Evolutionary conservation across 2,888 invertebrate genomes (phyloP).

Genomic region (Euproctis similis): DNA sequence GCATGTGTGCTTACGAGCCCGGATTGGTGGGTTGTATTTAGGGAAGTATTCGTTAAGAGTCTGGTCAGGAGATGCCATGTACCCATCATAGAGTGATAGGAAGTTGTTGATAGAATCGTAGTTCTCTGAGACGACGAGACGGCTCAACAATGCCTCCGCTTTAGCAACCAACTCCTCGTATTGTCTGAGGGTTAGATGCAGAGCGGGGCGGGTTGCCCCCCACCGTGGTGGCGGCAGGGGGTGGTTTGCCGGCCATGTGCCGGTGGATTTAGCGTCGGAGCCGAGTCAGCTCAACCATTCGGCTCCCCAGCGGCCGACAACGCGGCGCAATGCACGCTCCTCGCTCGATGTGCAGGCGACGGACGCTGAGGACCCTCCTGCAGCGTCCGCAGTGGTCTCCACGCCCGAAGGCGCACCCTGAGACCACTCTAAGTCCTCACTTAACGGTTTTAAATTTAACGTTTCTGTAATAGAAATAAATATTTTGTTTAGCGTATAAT

Average conservation of each 20-base stretch:
- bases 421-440: slow-evolving; percentile 68
- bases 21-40: slow-evolving; percentile 88
- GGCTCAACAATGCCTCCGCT: slow-evolving; percentile 89
- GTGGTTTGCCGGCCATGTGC: slow-evolving; percentile 64
- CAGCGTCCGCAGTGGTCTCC: slow-evolving; percentile 57
- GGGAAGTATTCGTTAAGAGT: slow-evolving; percentile 85
- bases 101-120: slow-evolving; percentile 95
- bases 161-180: slow-evolving; percentile 89
- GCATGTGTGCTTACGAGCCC: slow-evolving; percentile 89
- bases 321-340: slow-evolving; percentile 66
- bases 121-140: slow-evolving; percentile 88
- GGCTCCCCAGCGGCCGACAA: slow-evolving; percentile 92
- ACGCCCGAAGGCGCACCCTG: slow-evolving; percentile 54
- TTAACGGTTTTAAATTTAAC: slow-evolving; percentile 76
- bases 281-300: slow-evolving; percentile 99
- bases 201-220: slow-evolving; percentile 70
- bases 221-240: slow-evolving; percentile 67
- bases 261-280: slow-evolving; percentile 48
- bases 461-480: slow-evolving; percentile 42
- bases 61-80: slow-evolving; percentile 80
- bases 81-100: slow-evolving; percentile 80
- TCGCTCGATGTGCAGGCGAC: slow-evolving; percentile 58
- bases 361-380: slow-evolving; percentile 38
- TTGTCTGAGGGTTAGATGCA: slow-evolving; percentile 84
- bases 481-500: neutral